These are phyloP conservation scores for Crotalus helleri DNA, from an alignment of 2,113 vertebrate species.

Conservation along the genomic window DNA sequence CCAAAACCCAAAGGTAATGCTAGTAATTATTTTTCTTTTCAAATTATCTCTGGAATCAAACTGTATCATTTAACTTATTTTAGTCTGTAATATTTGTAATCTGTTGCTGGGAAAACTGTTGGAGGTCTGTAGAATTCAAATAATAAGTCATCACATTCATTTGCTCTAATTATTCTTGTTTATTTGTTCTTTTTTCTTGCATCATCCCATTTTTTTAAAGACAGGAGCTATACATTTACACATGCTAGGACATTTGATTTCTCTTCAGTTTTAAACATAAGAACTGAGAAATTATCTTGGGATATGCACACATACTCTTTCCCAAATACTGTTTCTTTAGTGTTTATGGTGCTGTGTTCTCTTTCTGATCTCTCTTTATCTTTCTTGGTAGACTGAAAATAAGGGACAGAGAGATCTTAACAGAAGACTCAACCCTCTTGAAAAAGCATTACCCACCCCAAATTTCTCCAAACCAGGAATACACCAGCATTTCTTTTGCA, in stretches of 20 bases:
- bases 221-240: not conserved
- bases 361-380: not conserved
- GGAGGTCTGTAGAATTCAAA: not conserved
- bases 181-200: not conserved
- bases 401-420: not conserved
- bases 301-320: not conserved
- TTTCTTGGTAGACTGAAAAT: not conserved
- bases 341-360: not conserved
- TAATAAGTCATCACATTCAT: not conserved
- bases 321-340: not conserved
- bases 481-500: not conserved
- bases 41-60: slow-evolving; percentile 40
- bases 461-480: not conserved
- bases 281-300: not conserved
- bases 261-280: not conserved
- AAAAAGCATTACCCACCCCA: not conserved
- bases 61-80: not conserved
- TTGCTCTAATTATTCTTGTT: not conserved
- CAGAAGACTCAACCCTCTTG: not conserved
- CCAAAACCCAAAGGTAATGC: slow-evolving; percentile 96
- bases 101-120: not conserved
- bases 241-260: not conserved
- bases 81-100: not conserved
- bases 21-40: slow-evolving; percentile 63
- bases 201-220: not conserved